Percentiles rank a stretch among this genome's conserved stretches.
Conservation (phyloP, 2,888 invertebrate species). For the Venustoraphidia nigricollis region DNA sequence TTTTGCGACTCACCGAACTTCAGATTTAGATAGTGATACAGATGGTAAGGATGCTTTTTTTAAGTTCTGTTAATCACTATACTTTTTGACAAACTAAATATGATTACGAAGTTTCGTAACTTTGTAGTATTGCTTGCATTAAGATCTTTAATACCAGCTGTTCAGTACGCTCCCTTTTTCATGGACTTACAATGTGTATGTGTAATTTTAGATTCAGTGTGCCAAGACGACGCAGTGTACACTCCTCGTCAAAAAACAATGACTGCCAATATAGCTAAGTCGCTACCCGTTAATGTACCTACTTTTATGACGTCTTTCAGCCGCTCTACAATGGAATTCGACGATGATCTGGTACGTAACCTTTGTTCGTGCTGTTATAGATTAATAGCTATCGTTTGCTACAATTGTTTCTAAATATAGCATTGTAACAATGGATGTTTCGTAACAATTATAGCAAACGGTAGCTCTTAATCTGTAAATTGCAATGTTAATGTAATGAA, state of each 20-base stretch:
- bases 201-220: conserved; percentile 27
- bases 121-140: too few relatives aligned
- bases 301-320: conserved; percentile 28
- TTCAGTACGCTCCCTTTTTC: too few relatives aligned
- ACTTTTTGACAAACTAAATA: neutral
- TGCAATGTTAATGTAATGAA: too few relatives aligned
- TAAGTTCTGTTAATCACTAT: conserved; percentile 8
- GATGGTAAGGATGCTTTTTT: conserved; percentile 39
- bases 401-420: too few relatives aligned
- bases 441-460: too few relatives aligned
- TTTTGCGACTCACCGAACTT: conserved; percentile 21
- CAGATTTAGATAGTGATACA: conserved; percentile 56
- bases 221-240: conserved; percentile 44
- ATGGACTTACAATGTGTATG: too few relatives aligned
- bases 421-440: too few relatives aligned
- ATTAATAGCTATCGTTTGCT: too few relatives aligned
- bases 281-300: conserved; percentile 66
- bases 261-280: conserved; percentile 46
- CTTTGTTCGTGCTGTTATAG: too few relatives aligned
- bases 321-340: conserved; percentile 23
- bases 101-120: too few relatives aligned
- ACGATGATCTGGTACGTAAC: conserved; percentile 43
- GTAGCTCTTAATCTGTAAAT: too few relatives aligned
- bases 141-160: too few relatives aligned
- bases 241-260: conserved; percentile 28